phyloP scores from a whole-genome alignment of 2,113 vertebrate genomes.

The Hassar affinis region DNA sequence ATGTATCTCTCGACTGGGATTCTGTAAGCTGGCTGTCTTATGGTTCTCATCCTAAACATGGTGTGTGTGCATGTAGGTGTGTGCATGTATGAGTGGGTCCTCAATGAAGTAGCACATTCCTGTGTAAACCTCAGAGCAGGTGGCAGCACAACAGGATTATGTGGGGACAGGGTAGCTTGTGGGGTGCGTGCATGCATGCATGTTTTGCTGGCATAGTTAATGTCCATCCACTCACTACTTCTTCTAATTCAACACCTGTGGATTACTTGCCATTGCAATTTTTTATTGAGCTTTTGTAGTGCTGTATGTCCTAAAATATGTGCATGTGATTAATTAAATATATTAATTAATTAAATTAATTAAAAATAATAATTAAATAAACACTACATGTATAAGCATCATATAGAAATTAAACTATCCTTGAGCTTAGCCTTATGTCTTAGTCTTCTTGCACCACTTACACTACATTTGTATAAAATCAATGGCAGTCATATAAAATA shows the following conservation, averaged over 20 bases:
- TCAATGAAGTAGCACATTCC: constrained; percentile 13
- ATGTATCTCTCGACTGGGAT: background rate
- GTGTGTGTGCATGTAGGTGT: background rate
- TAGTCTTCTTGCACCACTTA: background rate
- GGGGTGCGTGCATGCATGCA: constrained; percentile 6
- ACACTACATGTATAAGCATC: background rate
- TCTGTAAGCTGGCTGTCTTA: constrained; percentile 10
- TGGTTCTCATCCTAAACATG: background rate
- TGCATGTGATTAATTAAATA: background rate
- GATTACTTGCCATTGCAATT: background rate
- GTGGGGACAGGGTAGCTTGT: constrained; percentile 16
- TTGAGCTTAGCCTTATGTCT: background rate
- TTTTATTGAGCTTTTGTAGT: background rate
- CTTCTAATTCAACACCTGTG: constrained; percentile 33
- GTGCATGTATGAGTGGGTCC: background rate
- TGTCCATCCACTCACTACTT: constrained; percentile 8
- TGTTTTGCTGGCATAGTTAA: constrained; percentile 25
- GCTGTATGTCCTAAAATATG: background rate
- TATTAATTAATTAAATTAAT: too few relatives aligned
- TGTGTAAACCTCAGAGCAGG: constrained; percentile 47
- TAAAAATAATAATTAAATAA: too few relatives aligned
- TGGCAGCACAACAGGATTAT: constrained; percentile 36
- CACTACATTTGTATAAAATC: background rate
- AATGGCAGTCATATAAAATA: background rate
- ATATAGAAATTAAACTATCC: background rate